These are phyloP conservation scores for Micrasema minimum DNA, from an alignment of 1,140 invertebrate species.

Conservation along the genomic window DNA sequence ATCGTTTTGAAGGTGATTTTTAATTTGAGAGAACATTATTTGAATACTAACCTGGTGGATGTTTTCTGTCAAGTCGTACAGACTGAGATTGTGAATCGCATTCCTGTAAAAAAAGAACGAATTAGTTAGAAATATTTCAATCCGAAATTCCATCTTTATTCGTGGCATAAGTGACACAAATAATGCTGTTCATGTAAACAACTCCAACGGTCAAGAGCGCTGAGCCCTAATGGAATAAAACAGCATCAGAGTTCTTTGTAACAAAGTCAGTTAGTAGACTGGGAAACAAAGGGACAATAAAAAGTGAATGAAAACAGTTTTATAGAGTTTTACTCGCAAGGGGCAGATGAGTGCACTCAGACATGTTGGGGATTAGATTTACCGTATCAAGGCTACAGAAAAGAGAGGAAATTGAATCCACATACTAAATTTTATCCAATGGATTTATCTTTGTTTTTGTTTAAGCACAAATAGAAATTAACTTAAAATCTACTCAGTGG, in stretches of 20 bases:
- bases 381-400: slow-evolving; percentile 12
- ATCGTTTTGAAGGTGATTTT: no score
- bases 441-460: no score
- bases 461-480: no score
- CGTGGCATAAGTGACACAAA: no score
- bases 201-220: slow-evolving; percentile 17
- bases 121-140: no score
- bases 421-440: slow-evolving; percentile 8
- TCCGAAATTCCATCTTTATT: no score
- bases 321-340: slow-evolving; percentile 29
- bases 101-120: slow-evolving; percentile 49
- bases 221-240: slow-evolving; percentile 14
- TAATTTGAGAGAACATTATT: background rate
- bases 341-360: slow-evolving; percentile 34
- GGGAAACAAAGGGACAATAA: slow-evolving; percentile 30
- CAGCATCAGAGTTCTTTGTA: background rate
- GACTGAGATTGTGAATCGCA: slow-evolving; percentile 47
- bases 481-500: no score
- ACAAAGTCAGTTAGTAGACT: background rate
- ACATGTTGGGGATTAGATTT: slow-evolving; percentile 18
- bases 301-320: slow-evolving; percentile 34
- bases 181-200: slow-evolving; percentile 1
- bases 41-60: slow-evolving; percentile 44
- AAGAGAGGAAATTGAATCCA: slow-evolving; percentile 7
- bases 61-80: slow-evolving; percentile 45